These are phyloP conservation scores for Aelia acuminata DNA, from an alignment of 2,888 invertebrate genomes.

Conservation along the genomic window DNA sequence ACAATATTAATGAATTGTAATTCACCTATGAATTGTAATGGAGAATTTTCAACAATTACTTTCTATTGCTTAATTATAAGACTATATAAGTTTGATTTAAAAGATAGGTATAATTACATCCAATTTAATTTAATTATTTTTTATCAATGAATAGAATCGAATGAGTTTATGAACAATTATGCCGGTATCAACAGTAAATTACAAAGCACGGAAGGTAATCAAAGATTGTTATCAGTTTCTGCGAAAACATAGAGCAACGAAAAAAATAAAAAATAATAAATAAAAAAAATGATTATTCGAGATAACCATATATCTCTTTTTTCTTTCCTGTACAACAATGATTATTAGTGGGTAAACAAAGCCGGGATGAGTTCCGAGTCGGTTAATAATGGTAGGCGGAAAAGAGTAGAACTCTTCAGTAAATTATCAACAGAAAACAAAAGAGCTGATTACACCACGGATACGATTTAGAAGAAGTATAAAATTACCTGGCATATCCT, in stretches of 20 bases:
- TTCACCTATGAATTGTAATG: too few relatives aligned
- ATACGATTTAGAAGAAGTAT: slow-evolving; percentile 16
- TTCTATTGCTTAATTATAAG: too few relatives aligned
- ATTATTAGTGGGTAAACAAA: slow-evolving; percentile 13
- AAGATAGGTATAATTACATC: too few relatives aligned
- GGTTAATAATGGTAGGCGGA: neutral
- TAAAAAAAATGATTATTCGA: neutral
- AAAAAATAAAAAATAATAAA: neutral
- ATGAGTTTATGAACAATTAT: neutral
- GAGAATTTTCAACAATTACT: too few relatives aligned
- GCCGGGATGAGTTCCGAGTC: neutral
- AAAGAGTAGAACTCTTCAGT: neutral
- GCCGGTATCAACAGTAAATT: neutral
- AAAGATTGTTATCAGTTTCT: slow-evolving; percentile 25
- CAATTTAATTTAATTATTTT: neutral
- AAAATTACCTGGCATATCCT: slow-evolving; percentile 58
- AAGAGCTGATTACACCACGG: neutral
- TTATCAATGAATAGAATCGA: neutral
- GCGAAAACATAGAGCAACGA: neutral
- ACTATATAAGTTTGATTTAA: too few relatives aligned
- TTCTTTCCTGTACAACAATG: slow-evolving; percentile 19
- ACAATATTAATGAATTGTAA: too few relatives aligned
- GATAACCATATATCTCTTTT: neutral
- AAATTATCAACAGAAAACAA: neutral
- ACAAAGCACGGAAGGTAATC: neutral